phyloP scores from a whole-genome alignment of 2,888 invertebrate genomes.

The Spisula subtruncata region DNA sequence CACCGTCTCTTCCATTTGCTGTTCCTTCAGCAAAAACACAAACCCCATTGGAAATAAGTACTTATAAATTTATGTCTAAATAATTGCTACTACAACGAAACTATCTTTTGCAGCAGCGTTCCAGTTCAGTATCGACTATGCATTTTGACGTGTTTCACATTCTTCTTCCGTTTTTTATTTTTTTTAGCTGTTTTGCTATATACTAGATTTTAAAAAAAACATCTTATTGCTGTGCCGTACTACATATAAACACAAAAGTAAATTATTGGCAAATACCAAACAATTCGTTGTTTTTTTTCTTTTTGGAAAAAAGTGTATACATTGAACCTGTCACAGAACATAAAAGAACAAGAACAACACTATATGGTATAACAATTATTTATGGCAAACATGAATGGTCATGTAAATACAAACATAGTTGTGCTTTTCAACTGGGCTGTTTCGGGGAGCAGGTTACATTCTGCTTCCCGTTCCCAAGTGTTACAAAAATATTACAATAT shows the following conservation, averaged over 20 bases:
- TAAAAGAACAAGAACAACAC: neutral
- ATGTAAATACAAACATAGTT: neutral
- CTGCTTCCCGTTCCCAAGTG: no score
- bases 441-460: no score
- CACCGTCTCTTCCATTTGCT: no score
- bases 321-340: neutral
- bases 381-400: slow-evolving; percentile 13
- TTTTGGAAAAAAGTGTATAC: neutral
- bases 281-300: neutral
- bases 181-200: neutral
- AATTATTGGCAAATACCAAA: neutral
- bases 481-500: no score
- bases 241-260: neutral
- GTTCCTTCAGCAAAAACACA: no score
- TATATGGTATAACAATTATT: neutral
- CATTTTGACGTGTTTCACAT: no score
- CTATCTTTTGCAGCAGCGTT: no score
- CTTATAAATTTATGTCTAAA: no score
- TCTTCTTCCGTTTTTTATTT: neutral
- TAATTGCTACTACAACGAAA: no score
- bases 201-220: neutral
- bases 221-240: neutral
- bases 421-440: no score
- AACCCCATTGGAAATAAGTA: no score
- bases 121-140: no score